phyloP scores from a whole-genome alignment of 2,113 vertebrate species.

The Paratilapia polleni region DNA sequence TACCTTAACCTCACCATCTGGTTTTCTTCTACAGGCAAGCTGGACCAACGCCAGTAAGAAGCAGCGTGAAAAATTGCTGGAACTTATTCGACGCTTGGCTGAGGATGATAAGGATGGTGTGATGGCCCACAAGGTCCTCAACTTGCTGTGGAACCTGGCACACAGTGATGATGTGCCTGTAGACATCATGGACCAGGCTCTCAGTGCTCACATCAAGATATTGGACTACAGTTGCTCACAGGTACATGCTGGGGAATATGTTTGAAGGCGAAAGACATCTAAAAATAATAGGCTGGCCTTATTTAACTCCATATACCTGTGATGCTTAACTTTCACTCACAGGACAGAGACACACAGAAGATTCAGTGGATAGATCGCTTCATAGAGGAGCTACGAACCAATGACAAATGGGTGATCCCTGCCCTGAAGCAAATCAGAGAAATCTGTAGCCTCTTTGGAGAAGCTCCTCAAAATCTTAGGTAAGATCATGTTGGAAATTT shows the following conservation, averaged over 20 bases:
- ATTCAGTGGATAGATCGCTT: slow-evolving; percentile 99
- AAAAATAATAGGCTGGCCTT: neutral
- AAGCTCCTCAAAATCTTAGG: slow-evolving; percentile 99
- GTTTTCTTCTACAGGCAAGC: slow-evolving; percentile 85
- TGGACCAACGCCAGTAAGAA: slow-evolving; percentile 99
- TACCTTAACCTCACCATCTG: neutral
- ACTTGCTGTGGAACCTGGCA: slow-evolving; percentile 97
- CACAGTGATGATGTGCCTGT: slow-evolving; percentile 99
- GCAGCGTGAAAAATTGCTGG: slow-evolving; percentile 97
- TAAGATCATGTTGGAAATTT: slow-evolving; percentile 65
- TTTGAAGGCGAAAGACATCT: neutral
- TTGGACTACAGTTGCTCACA: slow-evolving; percentile 99
- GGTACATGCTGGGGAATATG: slow-evolving; percentile 74
- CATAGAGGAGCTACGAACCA: slow-evolving; percentile 99
- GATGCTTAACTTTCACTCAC: slow-evolving; percentile 43
- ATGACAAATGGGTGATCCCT: slow-evolving; percentile 99
- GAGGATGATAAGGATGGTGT: slow-evolving; percentile 99
- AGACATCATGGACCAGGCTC: slow-evolving; percentile 99
- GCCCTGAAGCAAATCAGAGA: slow-evolving; percentile 99
- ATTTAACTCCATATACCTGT: neutral
- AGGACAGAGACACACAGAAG: slow-evolving; percentile 99
- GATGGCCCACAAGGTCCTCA: slow-evolving; percentile 99
- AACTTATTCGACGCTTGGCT: slow-evolving; percentile 95
- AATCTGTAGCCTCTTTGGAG: slow-evolving; percentile 99
- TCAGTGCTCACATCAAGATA: slow-evolving; percentile 99